Conservation (phyloP, 2,113 vertebrate genomes). For the Nanger granti region DNA sequence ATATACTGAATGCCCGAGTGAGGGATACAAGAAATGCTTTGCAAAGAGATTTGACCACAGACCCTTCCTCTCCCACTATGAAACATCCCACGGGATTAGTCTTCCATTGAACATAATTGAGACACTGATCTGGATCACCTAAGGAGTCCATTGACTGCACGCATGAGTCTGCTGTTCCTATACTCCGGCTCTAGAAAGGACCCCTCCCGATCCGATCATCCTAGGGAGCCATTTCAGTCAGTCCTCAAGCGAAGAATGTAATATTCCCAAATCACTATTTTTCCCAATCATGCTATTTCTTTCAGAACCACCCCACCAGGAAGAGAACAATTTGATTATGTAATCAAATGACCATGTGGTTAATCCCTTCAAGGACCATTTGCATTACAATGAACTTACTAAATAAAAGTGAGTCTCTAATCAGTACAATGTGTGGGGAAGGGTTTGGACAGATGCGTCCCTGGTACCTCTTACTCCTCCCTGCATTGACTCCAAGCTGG, state of each 20-base stretch:
- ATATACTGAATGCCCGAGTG: not conserved
- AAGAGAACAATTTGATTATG: not conserved
- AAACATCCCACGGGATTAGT: not conserved
- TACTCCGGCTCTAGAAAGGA: not conserved
- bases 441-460: not conserved
- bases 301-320: not conserved
- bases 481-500: not conserved
- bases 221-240: not conserved
- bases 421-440: not conserved
- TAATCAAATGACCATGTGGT: not conserved
- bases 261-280: not conserved
- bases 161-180: rapidly evolving
- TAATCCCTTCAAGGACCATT: not conserved
- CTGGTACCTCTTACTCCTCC: not conserved
- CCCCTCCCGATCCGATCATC: not conserved
- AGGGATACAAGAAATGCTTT: not conserved
- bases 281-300: not conserved
- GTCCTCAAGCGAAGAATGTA: not conserved
- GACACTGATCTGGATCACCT: not conserved
- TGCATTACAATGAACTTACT: not conserved
- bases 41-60: not conserved
- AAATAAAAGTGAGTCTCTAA: not conserved
- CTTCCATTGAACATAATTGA: not conserved
- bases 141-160: rapidly evolving
- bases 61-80: not conserved